These are phyloP conservation scores for Vireo griseus DNA, from an alignment of 2,797 vertebrate species.

Conservation along the genomic window DNA sequence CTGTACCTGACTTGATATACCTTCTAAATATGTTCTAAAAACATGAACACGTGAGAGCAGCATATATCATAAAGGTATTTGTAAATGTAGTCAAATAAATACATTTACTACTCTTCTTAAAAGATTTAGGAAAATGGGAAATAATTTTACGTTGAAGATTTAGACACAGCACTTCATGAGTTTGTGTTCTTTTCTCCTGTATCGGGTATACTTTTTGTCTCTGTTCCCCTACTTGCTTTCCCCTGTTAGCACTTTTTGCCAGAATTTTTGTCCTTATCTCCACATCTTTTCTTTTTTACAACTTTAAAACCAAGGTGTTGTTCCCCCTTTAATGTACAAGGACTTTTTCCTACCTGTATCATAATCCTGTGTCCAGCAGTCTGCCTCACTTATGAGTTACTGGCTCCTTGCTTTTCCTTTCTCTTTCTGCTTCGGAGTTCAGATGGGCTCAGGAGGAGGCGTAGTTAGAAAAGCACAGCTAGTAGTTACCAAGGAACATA, in stretches of 20 bases:
- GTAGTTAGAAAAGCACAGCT: neutral
- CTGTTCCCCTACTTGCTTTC: neutral
- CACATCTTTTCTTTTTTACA: neutral
- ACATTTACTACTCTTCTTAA: neutral
- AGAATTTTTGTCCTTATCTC: neutral
- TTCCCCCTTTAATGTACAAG: neutral
- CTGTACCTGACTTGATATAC: neutral
- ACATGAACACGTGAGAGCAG: neutral
- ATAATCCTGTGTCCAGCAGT: neutral
- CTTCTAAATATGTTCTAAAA: neutral
- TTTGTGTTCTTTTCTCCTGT: neutral
- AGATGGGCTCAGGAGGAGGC: neutral
- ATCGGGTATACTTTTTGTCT: neutral
- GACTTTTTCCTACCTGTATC: neutral
- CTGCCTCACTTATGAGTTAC: neutral
- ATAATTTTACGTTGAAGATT: neutral
- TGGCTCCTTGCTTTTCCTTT: neutral
- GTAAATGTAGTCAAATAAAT: neutral
- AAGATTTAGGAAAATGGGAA: neutral
- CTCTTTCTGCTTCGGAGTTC: neutral
- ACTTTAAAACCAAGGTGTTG: neutral
- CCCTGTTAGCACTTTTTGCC: neutral
- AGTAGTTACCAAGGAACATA: neutral
- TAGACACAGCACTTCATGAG: neutral
- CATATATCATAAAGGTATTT: neutral